Evolutionary conservation across 2,113 vertebrate genomes (phyloP).

Genomic region (Grammomys dolichurus): DNA sequence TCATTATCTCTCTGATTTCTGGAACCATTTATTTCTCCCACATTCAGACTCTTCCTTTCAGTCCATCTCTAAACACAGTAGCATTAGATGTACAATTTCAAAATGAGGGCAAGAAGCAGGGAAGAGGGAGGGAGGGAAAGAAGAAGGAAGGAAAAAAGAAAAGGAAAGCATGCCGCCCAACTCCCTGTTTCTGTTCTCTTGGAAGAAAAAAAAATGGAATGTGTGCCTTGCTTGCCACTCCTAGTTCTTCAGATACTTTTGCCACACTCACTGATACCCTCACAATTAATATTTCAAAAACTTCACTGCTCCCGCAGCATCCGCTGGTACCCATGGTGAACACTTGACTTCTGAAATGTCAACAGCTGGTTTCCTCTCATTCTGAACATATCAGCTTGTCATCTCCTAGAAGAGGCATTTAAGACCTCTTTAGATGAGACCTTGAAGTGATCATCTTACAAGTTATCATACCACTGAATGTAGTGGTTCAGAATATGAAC

Average conservation of each 20-base stretch:
- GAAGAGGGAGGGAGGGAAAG: accelerated
- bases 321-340: neutral
- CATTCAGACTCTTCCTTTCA: constrained; percentile 15
- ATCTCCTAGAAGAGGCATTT: neutral
- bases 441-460: neutral
- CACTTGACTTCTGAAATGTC: neutral
- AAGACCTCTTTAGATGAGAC: neutral
- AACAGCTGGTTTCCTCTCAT: neutral
- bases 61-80: neutral
- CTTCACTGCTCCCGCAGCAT: neutral
- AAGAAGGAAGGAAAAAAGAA: neutral
- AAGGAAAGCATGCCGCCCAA: neutral
- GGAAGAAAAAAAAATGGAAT: neutral
- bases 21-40: constrained; percentile 14
- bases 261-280: neutral
- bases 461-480: neutral
- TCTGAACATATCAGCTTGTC: neutral
- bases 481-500: constrained; percentile 20
- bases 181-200: neutral
- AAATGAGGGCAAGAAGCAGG: neutral
- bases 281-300: neutral
- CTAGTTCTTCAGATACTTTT: neutral
- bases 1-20: neutral
- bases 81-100: neutral
- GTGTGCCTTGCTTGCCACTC: neutral